A percentile compares a stretch with the other conserved stretches of the same genome.
These are phyloP conservation scores for Chaitophorus viminalis DNA, from an alignment of 2,888 invertebrate genomes.

Conservation along the genomic window DNA sequence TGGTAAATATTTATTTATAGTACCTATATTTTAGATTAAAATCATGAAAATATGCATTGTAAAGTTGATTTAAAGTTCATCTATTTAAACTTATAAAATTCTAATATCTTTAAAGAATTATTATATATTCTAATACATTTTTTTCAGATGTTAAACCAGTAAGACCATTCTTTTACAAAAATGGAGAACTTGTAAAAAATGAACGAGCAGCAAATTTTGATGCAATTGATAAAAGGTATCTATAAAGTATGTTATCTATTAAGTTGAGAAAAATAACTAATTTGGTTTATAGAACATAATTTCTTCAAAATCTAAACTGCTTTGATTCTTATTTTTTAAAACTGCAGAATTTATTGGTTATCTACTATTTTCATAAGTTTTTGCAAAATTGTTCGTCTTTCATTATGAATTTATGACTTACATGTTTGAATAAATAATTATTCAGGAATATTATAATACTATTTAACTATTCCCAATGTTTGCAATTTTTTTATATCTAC, in stretches of 20 bases:
- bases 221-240: constrained; percentile 55
- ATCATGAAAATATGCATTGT: no score
- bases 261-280: not conserved
- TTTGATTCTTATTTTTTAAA: not conserved
- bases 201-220: constrained; percentile 56
- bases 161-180: constrained; percentile 57
- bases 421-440: no score
- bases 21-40: not conserved
- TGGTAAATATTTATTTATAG: not conserved
- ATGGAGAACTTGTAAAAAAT: constrained; percentile 57
- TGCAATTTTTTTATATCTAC: no score
- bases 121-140: not conserved
- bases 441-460: no score
- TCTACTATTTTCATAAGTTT: not conserved
- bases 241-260: not conserved
- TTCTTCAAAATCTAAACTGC: not conserved
- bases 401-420: not conserved
- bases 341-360: not conserved
- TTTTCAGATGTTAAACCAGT: constrained; percentile 57
- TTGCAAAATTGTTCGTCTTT: not conserved
- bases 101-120: not conserved
- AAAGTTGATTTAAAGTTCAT: not conserved
- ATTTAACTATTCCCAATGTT: no score
- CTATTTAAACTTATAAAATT: not conserved
- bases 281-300: no score